phyloP scores from a whole-genome alignment of 2,797 vertebrate species.

The Tolypeutes matacus region DNA sequence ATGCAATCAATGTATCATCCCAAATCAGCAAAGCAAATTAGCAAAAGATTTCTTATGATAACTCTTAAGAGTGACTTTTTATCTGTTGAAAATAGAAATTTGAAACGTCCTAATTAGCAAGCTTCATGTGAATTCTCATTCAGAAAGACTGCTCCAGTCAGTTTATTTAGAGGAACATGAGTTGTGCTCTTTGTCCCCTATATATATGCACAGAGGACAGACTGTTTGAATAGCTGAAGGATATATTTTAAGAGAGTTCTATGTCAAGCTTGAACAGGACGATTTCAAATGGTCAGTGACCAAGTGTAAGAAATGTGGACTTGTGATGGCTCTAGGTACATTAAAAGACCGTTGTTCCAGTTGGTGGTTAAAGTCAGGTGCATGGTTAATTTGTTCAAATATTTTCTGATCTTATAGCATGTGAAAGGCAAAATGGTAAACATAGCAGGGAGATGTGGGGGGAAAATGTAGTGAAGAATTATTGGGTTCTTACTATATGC shows the following conservation, averaged over 20 bases:
- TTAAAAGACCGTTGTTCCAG: neutral
- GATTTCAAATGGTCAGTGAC: neutral
- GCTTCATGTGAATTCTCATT: neutral
- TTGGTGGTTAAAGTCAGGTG: neutral
- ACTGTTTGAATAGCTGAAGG: constrained; percentile 53
- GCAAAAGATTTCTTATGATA: neutral
- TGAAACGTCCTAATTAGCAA: neutral
- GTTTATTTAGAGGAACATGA: constrained; percentile 27
- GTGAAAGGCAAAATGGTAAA: neutral
- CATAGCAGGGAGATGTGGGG: neutral
- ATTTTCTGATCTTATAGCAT: neutral
- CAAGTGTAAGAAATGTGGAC: neutral
- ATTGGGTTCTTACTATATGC: neutral
- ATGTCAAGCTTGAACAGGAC: neutral
- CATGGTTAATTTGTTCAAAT: constrained; percentile 27
- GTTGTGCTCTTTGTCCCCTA: neutral
- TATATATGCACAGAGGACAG: neutral
- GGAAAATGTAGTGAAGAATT: neutral
- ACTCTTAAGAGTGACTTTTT: neutral
- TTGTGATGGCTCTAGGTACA: neutral
- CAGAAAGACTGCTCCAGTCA: neutral
- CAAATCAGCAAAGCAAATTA: neutral
- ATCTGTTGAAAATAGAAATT: neutral
- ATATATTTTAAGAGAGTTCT: constrained; percentile 31
- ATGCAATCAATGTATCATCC: too few species aligned